Base-by-base conservation (phyloP, 2,797 vertebrate species). In the Austrolebias charrua region DNA sequence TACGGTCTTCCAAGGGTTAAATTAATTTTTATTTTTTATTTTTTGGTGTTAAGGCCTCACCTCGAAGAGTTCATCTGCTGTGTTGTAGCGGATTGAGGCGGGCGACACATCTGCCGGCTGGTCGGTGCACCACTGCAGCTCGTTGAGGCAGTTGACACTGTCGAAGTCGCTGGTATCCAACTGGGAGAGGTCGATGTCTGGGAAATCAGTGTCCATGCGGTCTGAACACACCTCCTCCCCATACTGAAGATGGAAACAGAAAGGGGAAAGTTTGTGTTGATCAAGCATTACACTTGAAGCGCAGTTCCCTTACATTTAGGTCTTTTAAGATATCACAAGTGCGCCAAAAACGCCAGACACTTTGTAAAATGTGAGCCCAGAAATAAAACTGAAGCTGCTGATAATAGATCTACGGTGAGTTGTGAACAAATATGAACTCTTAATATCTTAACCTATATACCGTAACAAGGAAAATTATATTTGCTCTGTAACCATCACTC, bases 151-250 rank as follows among this genome's bases (percentile, higher is more conserved):
- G 89, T 94, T 88, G 75, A 94, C 93, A 0, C 96, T 95, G 92
- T 99, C 97, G 3, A 99, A 96, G 91, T 99, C 97, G 0, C 93
- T 90, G 86, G 95, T 84, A 49, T 99, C 97, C 95, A 99, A 92
- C 93, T 98, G 97, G 68, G 96, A 98, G 56, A 99, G 93, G 92
- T 99, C 98, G 19, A 99, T 96, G 93, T 99, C 98, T 0, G 96
- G 93, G 83, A 99, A 97, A 86, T 98, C 96, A 0, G 95, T 91
- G 66, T 96, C 97, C 86, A 99, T 90, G 33, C 95, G 95, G 87
- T 96, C 97, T 55, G 96, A 95, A 40, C 95, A 71, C 93, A 94
- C 83, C 75, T 93, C 95, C 86, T 94, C 95, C 88, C 91, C 93
- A 92, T 93, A 93, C 93, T 94, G 84, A 13, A 55, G 62, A 78